Conservation (phyloP, 2,888 invertebrate species). For the Thereva unica region DNA sequence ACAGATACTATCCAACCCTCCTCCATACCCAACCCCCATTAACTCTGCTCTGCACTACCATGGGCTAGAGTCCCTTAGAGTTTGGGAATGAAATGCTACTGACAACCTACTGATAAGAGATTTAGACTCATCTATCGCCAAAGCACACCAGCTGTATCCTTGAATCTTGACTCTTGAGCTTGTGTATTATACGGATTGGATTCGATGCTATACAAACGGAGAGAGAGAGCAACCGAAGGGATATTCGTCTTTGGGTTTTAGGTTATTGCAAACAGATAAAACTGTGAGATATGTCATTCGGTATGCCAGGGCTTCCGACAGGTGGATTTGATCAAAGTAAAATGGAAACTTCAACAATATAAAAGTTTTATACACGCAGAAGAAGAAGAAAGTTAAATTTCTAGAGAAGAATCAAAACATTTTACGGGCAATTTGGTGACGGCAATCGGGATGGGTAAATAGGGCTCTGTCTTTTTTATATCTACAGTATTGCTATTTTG, state of each 20-base stretch:
- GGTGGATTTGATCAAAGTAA: neutral
- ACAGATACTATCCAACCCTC: too few species aligned
- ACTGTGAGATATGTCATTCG: slow-evolving; percentile 27
- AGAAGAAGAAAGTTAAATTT: too few species aligned
- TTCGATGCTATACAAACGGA: slow-evolving; percentile 7
- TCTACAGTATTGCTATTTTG: too few species aligned
- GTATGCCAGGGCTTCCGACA: slow-evolving; percentile 20
- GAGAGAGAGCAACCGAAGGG: neutral
- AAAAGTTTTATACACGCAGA: too few species aligned
- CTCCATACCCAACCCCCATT: too few species aligned
- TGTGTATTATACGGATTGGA: neutral
- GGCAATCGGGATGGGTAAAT: too few species aligned
- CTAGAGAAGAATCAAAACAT: too few species aligned
- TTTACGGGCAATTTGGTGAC: too few species aligned
- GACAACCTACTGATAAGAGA: slow-evolving; percentile 28
- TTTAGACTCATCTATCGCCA: slow-evolving; percentile 24
- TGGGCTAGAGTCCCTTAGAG: too few species aligned
- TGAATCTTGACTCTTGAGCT: neutral
- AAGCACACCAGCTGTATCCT: neutral
- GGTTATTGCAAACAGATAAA: slow-evolving; percentile 16
- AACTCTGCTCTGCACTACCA: too few species aligned
- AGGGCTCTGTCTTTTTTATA: too few species aligned
- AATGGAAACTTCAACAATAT: too few species aligned
- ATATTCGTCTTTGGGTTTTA: neutral
- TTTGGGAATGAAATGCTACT: slow-evolving; percentile 1